phyloP scores from a whole-genome alignment of 2,888 invertebrate species.

The Amblyjoppa proteus region DNA sequence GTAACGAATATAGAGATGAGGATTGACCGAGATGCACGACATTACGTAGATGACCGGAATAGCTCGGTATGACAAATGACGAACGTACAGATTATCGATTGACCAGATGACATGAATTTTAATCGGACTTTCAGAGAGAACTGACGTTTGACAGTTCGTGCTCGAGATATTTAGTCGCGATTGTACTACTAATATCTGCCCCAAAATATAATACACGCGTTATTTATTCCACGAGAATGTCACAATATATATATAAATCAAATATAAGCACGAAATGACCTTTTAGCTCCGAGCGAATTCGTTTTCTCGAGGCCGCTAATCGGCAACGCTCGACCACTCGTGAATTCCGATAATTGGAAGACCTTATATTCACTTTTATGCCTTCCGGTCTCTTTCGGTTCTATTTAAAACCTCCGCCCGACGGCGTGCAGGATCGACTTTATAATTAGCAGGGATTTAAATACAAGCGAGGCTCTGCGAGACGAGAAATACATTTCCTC shows the following conservation, averaged over 20 bases:
- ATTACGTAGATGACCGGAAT: too few species aligned
- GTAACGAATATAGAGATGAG: not conserved
- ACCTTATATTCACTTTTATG: conserved; percentile 20
- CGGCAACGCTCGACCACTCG: conserved; percentile 30
- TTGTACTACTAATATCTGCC: too few species aligned
- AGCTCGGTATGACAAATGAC: too few species aligned
- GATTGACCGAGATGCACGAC: too few species aligned
- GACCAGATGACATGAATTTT: too few species aligned
- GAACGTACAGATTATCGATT: too few species aligned
- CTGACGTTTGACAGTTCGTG: too few species aligned
- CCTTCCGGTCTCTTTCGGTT: conserved; percentile 34
- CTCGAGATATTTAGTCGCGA: too few species aligned
- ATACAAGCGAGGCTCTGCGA: conserved; percentile 8
- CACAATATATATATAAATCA: too few species aligned
- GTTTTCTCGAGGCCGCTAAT: conserved; percentile 43
- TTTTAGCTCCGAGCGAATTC: conserved; percentile 17
- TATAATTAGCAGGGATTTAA: conserved; percentile 54
- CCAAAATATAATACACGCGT: too few species aligned
- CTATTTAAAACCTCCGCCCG: not conserved
- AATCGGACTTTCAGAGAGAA: too few species aligned
- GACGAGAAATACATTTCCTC: not conserved
- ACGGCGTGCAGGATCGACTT: conserved; percentile 8
- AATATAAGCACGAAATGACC: not conserved
- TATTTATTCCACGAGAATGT: too few species aligned
- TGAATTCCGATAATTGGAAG: conserved; percentile 61